Percentiles rank a stretch among this genome's conserved stretches.
These are phyloP conservation scores for Dicyrtoma fusca DNA, from an alignment of 2,888 invertebrate genomes.

Conservation along the genomic window DNA sequence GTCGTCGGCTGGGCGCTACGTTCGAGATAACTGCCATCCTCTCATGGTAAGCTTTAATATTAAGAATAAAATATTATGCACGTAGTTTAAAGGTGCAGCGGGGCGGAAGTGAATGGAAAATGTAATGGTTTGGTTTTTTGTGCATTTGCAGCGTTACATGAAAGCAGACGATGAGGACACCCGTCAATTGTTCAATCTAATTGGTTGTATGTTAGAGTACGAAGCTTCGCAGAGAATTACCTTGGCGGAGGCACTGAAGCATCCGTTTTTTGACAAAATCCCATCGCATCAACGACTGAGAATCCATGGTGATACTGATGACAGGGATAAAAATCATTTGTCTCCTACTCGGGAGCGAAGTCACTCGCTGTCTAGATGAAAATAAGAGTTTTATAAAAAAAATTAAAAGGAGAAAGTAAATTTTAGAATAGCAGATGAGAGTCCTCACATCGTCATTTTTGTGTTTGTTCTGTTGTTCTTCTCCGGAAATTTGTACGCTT, in stretches of 20 bases:
- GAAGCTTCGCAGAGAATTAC: slow-evolving; percentile 89
- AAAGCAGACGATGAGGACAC: slow-evolving; percentile 77
- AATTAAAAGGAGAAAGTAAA: background rate
- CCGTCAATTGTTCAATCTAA: slow-evolving; percentile 89
- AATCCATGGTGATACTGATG: slow-evolving; percentile 46
- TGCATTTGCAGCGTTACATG: slow-evolving; percentile 55
- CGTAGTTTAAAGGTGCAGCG: background rate
- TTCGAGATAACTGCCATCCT: slow-evolving; percentile 97
- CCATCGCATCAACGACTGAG: slow-evolving; percentile 74
- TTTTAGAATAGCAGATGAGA: no score
- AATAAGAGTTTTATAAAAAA: slow-evolving; percentile 1
- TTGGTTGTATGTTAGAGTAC: slow-evolving; percentile 95
- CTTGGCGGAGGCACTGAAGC: slow-evolving; percentile 82
- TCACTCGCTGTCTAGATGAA: slow-evolving; percentile 74
- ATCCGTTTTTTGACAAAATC: slow-evolving; percentile 90
- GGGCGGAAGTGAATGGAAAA: background rate
- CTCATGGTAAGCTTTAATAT: slow-evolving; percentile 74
- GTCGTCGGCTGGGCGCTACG: slow-evolving; percentile 94
- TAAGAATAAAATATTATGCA: no score
- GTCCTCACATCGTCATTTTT: no score
- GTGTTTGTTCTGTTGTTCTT: background rate
- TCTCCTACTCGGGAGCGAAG: slow-evolving; percentile 68
- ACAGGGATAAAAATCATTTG: slow-evolving; percentile 62
- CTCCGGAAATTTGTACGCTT: background rate
- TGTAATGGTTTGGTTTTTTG: background rate